phyloP scores from a whole-genome alignment of 1,140 invertebrate species.

The Rhynchophorus ferrugineus region DNA sequence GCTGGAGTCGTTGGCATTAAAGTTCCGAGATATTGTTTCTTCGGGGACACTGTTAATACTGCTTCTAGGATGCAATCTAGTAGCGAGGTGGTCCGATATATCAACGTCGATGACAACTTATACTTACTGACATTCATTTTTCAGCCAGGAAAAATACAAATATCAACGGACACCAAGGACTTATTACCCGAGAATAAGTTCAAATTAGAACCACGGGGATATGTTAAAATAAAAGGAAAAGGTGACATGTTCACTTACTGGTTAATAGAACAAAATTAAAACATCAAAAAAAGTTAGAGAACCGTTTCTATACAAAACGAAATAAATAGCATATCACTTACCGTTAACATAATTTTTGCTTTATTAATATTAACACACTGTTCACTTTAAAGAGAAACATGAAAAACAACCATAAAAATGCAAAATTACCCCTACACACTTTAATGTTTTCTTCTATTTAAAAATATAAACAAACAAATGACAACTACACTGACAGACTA shows the following conservation, averaged over 20 bases:
- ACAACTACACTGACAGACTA: too few species aligned
- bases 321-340: too few species aligned
- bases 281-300: neutral
- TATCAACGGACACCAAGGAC: conserved; percentile 57
- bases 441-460: too few species aligned
- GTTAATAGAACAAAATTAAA: conserved; percentile 20
- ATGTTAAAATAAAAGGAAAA: conserved; percentile 58
- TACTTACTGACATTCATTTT: neutral
- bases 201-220: conserved; percentile 55
- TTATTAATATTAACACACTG: too few species aligned
- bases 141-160: conserved; percentile 66
- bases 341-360: too few species aligned
- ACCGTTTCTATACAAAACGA: too few species aligned
- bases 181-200: conserved; percentile 56
- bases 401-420: too few species aligned
- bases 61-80: conserved; percentile 80
- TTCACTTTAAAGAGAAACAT: too few species aligned
- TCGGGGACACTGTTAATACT: conserved; percentile 83
- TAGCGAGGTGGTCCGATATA: conserved; percentile 48
- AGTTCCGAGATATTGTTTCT: conserved; percentile 69
- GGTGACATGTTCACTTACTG: conserved; percentile 28
- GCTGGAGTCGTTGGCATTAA: conserved; percentile 63
- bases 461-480: too few species aligned
- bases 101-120: neutral
- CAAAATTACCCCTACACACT: too few species aligned